Percentiles rank a stretch among this genome's conserved stretches.
phyloP scores from a whole-genome alignment of 2,797 vertebrate species.

The Urosaurus nigricauda region DNA sequence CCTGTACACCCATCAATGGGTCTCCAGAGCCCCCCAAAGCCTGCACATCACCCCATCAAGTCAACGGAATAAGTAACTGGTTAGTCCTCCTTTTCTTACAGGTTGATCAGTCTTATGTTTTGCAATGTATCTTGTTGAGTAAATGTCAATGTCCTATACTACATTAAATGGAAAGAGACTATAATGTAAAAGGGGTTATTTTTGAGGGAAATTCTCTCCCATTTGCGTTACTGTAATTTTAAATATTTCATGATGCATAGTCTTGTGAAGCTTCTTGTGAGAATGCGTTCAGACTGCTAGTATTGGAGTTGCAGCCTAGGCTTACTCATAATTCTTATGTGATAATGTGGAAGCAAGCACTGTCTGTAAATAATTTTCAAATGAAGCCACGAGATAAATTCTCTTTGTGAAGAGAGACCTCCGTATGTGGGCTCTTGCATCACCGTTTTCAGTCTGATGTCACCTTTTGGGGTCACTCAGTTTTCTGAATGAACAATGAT shows the following conservation, averaged over 20 bases:
- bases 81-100: constrained; percentile 38
- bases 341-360: background rate
- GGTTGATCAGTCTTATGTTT: background rate
- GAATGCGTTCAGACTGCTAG: background rate
- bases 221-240: background rate
- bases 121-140: constrained; percentile 6
- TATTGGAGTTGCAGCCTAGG: background rate
- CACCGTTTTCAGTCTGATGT: background rate
- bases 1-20: constrained; percentile 33
- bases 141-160: background rate
- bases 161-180: background rate
- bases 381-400: background rate
- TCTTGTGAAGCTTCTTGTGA: background rate
- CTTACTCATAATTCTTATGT: background rate
- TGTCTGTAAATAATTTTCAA: background rate
- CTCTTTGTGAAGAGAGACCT: background rate
- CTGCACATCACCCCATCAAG: constrained; percentile 32
- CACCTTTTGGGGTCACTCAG: background rate
- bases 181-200: background rate
- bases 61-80: constrained; percentile 62
- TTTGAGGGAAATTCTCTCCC: background rate
- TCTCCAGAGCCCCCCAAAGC: constrained; percentile 49
- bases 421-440: background rate
- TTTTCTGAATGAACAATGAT: background rate
- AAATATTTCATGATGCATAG: background rate